These are phyloP conservation scores for Drosophila grimshawi DNA, from an alignment of 1,140 invertebrate species.

Conservation along the genomic window DNA sequence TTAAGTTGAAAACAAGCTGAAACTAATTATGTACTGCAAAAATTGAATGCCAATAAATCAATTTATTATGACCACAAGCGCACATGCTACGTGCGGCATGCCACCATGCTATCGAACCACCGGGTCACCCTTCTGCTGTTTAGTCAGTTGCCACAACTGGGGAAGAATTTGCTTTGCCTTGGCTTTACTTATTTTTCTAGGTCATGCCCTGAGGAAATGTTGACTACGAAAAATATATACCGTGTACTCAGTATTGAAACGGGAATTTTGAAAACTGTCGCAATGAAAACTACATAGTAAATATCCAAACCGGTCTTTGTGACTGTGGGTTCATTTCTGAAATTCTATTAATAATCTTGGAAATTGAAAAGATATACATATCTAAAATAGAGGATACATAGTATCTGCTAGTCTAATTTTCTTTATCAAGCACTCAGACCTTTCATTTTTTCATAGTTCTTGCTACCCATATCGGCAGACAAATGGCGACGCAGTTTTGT, in stretches of 20 bases:
- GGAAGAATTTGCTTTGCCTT: slow-evolving; percentile 5
- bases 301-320: too few species aligned
- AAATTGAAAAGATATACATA: background rate
- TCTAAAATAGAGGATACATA: slow-evolving; percentile 11
- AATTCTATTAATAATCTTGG: too few species aligned
- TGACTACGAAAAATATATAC: slow-evolving; percentile 27
- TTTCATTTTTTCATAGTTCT: slow-evolving; percentile 35
- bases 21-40: slow-evolving; percentile 68
- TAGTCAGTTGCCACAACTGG: slow-evolving; percentile 31
- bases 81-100: slow-evolving; percentile 41
- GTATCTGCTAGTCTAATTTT: background rate
- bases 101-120: slow-evolving; percentile 5
- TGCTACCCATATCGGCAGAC: slow-evolving; percentile 65
- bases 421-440: background rate
- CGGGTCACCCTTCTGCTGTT: slow-evolving; percentile 12
- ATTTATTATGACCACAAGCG: slow-evolving; percentile 54
- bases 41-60: slow-evolving; percentile 72
- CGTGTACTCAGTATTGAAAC: background rate
- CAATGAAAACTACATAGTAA: background rate
- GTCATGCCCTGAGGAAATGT: slow-evolving; percentile 48
- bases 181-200: slow-evolving; percentile 60
- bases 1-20: slow-evolving; percentile 62
- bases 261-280: background rate
- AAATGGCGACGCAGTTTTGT: slow-evolving; percentile 76
- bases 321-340: too few species aligned